Evolutionary conservation across 2,113 vertebrate species (phyloP), one percentile per base, ranked within the genome.

Genomic region (Eurystomus gularis): DNA sequence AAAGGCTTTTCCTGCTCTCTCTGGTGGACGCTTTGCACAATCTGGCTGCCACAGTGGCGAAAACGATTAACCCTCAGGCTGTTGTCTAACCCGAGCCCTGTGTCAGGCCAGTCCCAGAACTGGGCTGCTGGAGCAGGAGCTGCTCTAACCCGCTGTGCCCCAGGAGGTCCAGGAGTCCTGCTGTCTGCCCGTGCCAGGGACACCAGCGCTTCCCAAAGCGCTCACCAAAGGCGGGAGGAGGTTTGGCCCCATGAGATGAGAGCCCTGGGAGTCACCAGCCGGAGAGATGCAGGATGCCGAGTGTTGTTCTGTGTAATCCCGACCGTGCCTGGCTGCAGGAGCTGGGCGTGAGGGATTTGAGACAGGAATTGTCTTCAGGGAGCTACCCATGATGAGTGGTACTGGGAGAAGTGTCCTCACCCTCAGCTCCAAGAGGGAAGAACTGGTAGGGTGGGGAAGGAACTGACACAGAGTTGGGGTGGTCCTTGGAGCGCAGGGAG

Each of bases 231-330:
- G 42, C 13, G 52, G 70, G 20, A 48, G 52, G 71, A 66, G 55
- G 11, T 33, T 37, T 46, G 24, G 49, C 78, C 58, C 62, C 28
- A 3, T 12, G 35, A 25, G 20, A 8, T 1, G 6, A 69, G 55
- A 21, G 82, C 35, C 0, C 69, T 48, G 0, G 4, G 5, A 13
- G 52, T 7, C 21, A 1, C 78, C 24, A 17, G 37, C 39, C 4
- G 13, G 39, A 23, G 82, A 25, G 17, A 6, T 7, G 51, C 3
- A 7, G 57, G 61, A 17, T 79, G 86, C 31, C 20, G 62, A 12
- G 19, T 0, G 20, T 11, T 17, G 7, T 35, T n/a, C n/a, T 0
- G 4, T 16, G 58, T 68, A 5, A 29, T 13, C 3, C 40, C 25
- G 35, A 5, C 68, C 2, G 0, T 8, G 29, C 52, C 55, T 16